Base-by-base conservation (phyloP, 2,113 vertebrate species). In the Archilochus colubris region DNA sequence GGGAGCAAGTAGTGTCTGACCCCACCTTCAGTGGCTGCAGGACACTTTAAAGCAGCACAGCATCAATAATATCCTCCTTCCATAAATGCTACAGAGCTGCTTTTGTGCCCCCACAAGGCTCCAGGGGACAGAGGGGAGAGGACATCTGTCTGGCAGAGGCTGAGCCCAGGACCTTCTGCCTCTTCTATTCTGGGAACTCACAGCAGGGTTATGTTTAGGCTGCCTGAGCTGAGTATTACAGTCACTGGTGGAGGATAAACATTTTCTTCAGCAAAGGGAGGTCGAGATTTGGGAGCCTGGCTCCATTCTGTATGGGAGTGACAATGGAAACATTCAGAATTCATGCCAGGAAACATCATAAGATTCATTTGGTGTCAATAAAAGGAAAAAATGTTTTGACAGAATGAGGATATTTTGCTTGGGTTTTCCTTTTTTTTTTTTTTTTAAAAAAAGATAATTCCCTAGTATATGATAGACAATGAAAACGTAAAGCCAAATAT, bases 311-410 rank as follows among this genome's bases (percentile, higher is more conserved):
- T 59, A 86, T 13, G 6, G 43, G 64, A 86, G 31, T 61, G 92
- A 95, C 68, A 94, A 86, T 78, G 80, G 86, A 90, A 95, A 92
- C 16, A 88, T 48, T 92, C 77, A 57, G 57, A 63, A 50, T 23
- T 72, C 17, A 23, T 86, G 82, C 91, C 95, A 95, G 69, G 53
- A 91, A 91, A 87, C 6, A 82, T 92, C 66, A 44, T 50, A 75
- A 72, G 40, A 90, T 86, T 73, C 30, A 72, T 86, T 86, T 86
- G 38, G 57, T 75, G 91, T 95, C 92, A 92, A 86, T 84, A 86
- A 88, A 86, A 72, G 18, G 67, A 69, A 69, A 86, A 57, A 59
- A 76, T 77, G 7, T 86, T 92, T 94, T 95, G 86, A 94, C 86
- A 93, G 94, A 93, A n/a, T 4, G 30, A 38, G 68, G 92, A 83